Conservation (phyloP, 2,113 vertebrate species). For the Embiotoca jacksoni region DNA sequence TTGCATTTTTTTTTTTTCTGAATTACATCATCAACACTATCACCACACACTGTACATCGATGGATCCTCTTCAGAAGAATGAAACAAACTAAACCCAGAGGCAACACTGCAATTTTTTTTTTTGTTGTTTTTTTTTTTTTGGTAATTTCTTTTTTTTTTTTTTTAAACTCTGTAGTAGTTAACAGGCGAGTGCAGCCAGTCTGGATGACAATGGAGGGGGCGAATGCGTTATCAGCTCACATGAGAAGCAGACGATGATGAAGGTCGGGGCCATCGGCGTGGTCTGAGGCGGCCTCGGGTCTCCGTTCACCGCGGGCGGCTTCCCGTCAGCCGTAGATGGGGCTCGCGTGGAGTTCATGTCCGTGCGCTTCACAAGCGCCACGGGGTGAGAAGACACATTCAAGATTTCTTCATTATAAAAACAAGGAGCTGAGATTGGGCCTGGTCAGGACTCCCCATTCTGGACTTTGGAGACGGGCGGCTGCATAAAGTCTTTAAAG, state of each 20-base stretch:
- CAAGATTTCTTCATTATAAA: slow-evolving; percentile 78
- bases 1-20: slow-evolving; percentile 52
- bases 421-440: slow-evolving; percentile 43
- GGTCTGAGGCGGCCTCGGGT: slow-evolving; percentile 13
- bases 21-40: slow-evolving; percentile 91
- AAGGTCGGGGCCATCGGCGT: slow-evolving; percentile 35
- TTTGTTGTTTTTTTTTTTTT: slow-evolving; percentile 75
- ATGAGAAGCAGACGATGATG: slow-evolving; percentile 73
- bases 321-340: slow-evolving; percentile 61
- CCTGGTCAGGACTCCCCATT: slow-evolving; percentile 96
- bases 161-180: slow-evolving; percentile 76
- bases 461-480: slow-evolving; percentile 94
- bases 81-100: slow-evolving; percentile 68
- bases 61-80: slow-evolving; percentile 80
- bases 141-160: slow-evolving; percentile 66
- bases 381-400: slow-evolving; percentile 74
- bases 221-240: slow-evolving; percentile 55
- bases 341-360: slow-evolving; percentile 68
- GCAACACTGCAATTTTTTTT: slow-evolving; percentile 83
- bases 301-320: slow-evolving; percentile 53
- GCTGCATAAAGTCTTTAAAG: slow-evolving; percentile 99
- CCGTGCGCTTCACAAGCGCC: slow-evolving; percentile 60
- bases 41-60: slow-evolving; percentile 93
- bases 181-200: slow-evolving; percentile 84
- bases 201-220: slow-evolving; percentile 72